These are phyloP conservation scores for Scalopus aquaticus DNA, from an alignment of 2,113 vertebrate genomes.

Conservation along the genomic window DNA sequence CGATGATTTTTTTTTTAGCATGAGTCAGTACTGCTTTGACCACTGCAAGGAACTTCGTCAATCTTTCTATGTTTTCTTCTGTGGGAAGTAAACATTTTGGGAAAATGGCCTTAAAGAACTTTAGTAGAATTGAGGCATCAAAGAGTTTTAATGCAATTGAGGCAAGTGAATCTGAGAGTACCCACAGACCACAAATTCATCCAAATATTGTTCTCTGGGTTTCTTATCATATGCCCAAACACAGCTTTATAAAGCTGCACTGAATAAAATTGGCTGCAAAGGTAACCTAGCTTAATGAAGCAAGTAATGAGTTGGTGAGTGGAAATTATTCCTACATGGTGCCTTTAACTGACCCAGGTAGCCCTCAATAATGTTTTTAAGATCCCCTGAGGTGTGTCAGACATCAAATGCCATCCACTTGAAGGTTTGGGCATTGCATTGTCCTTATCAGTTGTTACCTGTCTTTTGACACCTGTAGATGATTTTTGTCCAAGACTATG, in stretches of 20 bases:
- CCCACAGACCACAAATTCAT: background rate
- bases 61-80: background rate
- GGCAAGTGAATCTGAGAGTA: background rate
- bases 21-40: background rate
- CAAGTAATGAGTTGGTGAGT: conserved; percentile 26
- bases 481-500: background rate
- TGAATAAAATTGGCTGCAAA: conserved; percentile 45
- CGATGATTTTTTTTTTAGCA: background rate
- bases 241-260: conserved; percentile 6
- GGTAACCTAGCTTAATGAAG: conserved; percentile 54
- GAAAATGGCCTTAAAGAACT: background rate
- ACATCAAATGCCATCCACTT: background rate
- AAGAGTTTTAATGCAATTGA: background rate
- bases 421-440: background rate
- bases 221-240: background rate
- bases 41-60: background rate
- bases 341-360: background rate
- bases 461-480: background rate
- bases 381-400: background rate
- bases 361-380: background rate
- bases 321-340: conserved; percentile 37
- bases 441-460: background rate
- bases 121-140: background rate
- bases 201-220: background rate
- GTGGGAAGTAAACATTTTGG: background rate